Evolutionary conservation across 2,888 invertebrate genomes (phyloP).

Genomic region (Pimpla rufipes): DNA sequence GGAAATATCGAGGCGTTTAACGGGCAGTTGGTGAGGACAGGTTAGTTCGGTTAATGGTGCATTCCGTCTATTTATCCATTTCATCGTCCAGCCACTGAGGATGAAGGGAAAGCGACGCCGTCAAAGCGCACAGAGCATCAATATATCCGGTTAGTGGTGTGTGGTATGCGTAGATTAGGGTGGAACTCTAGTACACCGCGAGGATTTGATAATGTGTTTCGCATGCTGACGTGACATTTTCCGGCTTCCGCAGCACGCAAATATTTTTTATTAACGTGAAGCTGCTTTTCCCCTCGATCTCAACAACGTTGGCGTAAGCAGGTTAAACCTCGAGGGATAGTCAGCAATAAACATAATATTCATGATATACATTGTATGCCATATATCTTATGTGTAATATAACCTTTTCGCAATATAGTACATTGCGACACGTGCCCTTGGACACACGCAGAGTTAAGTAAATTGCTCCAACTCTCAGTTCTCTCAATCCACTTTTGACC

Average conservation of each 20-base stretch:
- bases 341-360: too few relatives aligned
- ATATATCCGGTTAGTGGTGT: not conserved
- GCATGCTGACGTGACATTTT: not conserved
- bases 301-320: not conserved
- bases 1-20: slow-evolving; percentile 16
- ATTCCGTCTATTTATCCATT: not conserved
- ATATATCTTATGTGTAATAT: too few relatives aligned
- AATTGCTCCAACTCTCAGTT: too few relatives aligned
- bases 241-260: not conserved
- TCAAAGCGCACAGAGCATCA: not conserved
- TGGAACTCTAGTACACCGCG: not conserved
- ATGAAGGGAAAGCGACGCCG: not conserved
- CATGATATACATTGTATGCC: too few relatives aligned
- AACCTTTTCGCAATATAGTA: too few relatives aligned
- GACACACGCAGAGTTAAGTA: too few relatives aligned
- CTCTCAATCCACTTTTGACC: too few relatives aligned
- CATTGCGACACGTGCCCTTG: too few relatives aligned
- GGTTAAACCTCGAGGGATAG: not conserved
- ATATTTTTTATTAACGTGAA: not conserved
- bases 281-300: not conserved
- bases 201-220: slow-evolving; percentile 1
- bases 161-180: not conserved
- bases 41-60: slow-evolving; percentile 8
- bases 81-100: not conserved
- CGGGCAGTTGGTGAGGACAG: not conserved